Evolutionary conservation across 2,888 invertebrate genomes (phyloP).

Genomic region (Dryobotodes eremita): DNA sequence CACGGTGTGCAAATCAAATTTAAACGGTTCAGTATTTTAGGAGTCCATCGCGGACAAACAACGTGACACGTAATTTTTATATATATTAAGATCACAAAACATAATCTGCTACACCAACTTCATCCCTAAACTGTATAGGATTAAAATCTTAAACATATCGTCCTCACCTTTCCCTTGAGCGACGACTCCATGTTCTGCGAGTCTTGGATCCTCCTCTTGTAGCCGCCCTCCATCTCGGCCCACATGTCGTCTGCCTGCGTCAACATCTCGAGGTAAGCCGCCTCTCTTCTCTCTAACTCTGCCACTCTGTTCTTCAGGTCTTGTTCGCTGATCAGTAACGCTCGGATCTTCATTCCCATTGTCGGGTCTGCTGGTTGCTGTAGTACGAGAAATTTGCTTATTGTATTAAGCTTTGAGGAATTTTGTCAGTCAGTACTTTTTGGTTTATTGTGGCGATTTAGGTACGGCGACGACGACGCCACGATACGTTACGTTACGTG

Average conservation of each 20-base stretch:
- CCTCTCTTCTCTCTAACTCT: slow-evolving; percentile 92
- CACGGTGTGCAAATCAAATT: too few species aligned
- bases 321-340: slow-evolving; percentile 89
- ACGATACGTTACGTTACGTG: too few species aligned
- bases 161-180: slow-evolving; percentile 88
- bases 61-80: too few species aligned
- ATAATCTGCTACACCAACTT: neutral
- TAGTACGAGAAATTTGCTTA: neutral
- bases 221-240: slow-evolving; percentile 92
- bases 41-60: too few species aligned
- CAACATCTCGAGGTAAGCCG: slow-evolving; percentile 93
- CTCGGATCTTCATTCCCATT: slow-evolving; percentile 76
- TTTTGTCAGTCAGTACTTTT: neutral
- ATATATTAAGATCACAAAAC: too few species aligned
- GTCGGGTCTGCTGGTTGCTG: slow-evolving; percentile 80
- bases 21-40: too few species aligned
- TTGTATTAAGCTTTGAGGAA: neutral
- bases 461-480: neutral
- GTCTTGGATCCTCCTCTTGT: slow-evolving; percentile 91
- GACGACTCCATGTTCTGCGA: slow-evolving; percentile 85
- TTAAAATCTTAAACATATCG: slow-evolving; percentile 2
- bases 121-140: neutral
- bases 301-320: slow-evolving; percentile 91
- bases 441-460: neutral
- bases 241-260: slow-evolving; percentile 94